Conservation (phyloP, 2,113 vertebrate species). For the Leucopsar rothschildi region DNA sequence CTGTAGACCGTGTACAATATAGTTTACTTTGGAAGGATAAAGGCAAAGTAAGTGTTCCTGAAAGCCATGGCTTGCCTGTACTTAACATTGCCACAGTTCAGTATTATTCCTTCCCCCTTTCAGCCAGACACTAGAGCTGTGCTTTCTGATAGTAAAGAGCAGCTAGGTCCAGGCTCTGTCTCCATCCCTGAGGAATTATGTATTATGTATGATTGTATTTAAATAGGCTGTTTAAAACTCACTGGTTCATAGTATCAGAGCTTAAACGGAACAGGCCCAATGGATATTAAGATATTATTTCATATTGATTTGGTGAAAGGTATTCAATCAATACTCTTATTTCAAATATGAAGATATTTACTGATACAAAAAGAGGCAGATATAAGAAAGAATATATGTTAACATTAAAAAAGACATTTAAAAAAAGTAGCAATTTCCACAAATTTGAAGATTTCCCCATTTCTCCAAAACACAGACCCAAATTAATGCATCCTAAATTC, state of each 20-base stretch:
- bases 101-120: not conserved
- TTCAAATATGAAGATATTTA: not conserved
- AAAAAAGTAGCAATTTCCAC: not conserved
- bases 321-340: not conserved
- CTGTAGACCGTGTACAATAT: not conserved
- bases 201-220: not conserved
- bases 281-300: not conserved
- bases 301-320: not conserved
- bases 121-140: not conserved
- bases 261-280: not conserved
- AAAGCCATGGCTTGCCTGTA: not conserved
- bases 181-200: constrained; percentile 60
- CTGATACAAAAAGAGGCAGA: not conserved
- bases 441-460: not conserved
- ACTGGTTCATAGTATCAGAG: constrained; percentile 22
- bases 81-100: not conserved
- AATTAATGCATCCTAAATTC: not conserved
- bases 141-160: not conserved
- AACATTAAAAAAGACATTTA: not conserved
- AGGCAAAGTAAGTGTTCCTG: not conserved
- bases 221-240: constrained; percentile 34
- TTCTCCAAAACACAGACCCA: not conserved
- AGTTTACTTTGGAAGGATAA: not conserved
- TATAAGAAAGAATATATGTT: not conserved
- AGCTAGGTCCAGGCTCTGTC: constrained; percentile 32